Evolutionary conservation across 2,888 invertebrate species (phyloP).

Genomic region (Sminthurides aquaticus): DNA sequence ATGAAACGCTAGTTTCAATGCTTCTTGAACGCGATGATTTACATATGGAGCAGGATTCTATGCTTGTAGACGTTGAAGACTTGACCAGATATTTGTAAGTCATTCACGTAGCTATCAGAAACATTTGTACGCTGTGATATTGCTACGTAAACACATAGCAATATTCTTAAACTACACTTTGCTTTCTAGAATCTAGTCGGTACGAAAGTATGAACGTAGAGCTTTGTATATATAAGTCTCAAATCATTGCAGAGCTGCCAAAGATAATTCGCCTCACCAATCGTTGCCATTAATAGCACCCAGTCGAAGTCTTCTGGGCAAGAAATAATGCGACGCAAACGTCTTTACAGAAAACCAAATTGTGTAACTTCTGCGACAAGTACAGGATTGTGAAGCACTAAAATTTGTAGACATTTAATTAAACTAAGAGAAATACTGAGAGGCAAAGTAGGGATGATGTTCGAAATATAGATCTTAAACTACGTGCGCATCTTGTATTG

Average conservation of each 20-base stretch:
- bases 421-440: not conserved
- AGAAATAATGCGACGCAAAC: conserved; percentile 29
- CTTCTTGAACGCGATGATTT: conserved; percentile 88
- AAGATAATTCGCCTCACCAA: conserved; percentile 43
- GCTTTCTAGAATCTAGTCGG: no score
- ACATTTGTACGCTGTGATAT: not conserved
- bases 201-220: not conserved
- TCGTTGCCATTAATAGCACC: conserved; percentile 42
- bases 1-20: conserved; percentile 80
- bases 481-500: not conserved
- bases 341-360: not conserved
- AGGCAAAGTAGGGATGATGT: not conserved
- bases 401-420: not conserved
- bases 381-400: not conserved
- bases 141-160: not conserved
- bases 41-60: conserved; percentile 96
- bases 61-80: conserved; percentile 95
- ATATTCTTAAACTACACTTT: not conserved
- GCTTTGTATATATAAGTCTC: not conserved
- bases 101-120: not conserved
- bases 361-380: not conserved
- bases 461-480: not conserved
- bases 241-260: conserved; percentile 39
- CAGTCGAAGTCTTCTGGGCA: conserved; percentile 37
- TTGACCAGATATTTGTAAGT: conserved; percentile 80